Percentiles rank a stretch among this genome's conserved stretches.
Evolutionary conservation across 1,140 invertebrate genomes (phyloP).

Genomic region (Oncopodura yosiiana): DNA sequence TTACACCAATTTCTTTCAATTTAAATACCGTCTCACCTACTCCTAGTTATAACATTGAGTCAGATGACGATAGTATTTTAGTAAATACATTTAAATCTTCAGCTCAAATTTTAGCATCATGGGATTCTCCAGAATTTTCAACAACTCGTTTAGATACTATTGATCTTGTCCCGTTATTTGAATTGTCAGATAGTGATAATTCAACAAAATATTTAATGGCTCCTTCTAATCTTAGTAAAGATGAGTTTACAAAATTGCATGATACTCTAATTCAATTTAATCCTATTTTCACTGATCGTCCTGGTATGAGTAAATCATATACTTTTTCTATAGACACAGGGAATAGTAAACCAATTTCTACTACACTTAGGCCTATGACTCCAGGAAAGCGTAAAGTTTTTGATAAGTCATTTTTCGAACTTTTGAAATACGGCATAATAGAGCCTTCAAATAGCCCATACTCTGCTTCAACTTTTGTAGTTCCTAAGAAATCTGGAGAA

Average conservation of each 20-base stretch:
- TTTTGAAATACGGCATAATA: constrained; percentile 24
- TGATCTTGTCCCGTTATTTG: too few relatives aligned
- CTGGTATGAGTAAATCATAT: constrained; percentile 6
- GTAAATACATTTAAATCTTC: too few relatives aligned
- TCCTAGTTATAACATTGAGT: too few relatives aligned
- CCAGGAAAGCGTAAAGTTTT: constrained; percentile 13
- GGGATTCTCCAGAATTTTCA: too few relatives aligned
- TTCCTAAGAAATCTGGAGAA: constrained; percentile 39
- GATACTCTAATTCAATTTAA: neutral
- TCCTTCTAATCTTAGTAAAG: neutral
- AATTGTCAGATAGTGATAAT: too few relatives aligned
- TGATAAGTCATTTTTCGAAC: constrained; percentile 13
- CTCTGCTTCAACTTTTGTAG: constrained; percentile 42
- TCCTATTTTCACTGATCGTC: constrained; percentile 14
- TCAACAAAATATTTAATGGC: too few relatives aligned
- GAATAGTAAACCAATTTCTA: constrained; percentile 4
- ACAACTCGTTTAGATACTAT: too few relatives aligned
- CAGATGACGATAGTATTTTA: too few relatives aligned
- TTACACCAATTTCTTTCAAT: too few relatives aligned
- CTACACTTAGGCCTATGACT: constrained; percentile 7
- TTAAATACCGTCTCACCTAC: too few relatives aligned
- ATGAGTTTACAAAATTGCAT: neutral
- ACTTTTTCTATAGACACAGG: constrained; percentile 16
- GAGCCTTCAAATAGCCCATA: constrained; percentile 40
- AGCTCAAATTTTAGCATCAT: too few relatives aligned